Conservation (phyloP, 2,113 vertebrate species). For the Recurvirostra avosetta region DNA sequence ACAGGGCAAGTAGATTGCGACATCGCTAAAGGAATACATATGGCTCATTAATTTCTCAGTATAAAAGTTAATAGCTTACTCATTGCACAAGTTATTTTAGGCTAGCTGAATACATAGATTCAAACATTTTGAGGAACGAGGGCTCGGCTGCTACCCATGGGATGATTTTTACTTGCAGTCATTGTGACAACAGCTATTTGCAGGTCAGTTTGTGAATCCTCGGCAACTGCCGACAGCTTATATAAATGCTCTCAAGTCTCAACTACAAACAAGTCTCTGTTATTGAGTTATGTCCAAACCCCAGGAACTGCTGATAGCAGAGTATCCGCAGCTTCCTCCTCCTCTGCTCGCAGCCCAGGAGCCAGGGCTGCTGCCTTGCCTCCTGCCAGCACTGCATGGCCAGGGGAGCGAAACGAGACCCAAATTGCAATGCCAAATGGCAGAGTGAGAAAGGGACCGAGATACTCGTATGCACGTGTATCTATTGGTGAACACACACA, state of each 20-base stretch:
- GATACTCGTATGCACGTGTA: rapidly evolving
- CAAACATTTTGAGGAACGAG: not conserved
- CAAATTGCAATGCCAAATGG: rapidly evolving
- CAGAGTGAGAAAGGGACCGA: not conserved
- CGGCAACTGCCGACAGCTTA: not conserved
- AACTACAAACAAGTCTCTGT: not conserved
- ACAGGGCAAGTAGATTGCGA: not conserved
- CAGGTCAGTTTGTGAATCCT: not conserved
- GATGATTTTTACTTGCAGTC: not conserved
- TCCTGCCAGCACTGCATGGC: rapidly evolving
- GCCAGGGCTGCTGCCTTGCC: not conserved
- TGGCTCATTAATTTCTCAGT: not conserved
- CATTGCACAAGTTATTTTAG: not conserved
- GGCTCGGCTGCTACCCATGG: not conserved
- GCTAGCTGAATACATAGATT: not conserved
- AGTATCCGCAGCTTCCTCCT: not conserved
- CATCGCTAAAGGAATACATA: not conserved
- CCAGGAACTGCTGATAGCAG: not conserved
- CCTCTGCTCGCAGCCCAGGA: rapidly evolving
- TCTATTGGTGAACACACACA: not conserved
- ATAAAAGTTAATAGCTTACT: not conserved
- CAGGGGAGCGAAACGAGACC: not conserved
- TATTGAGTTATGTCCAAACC: not conserved
- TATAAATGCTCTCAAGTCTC: not conserved
- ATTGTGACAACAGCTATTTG: not conserved